A percentile compares a stretch with the other conserved stretches of the same genome.
Evolutionary conservation across 1,140 invertebrate genomes (phyloP).

Genomic region (Drosophila cardini): DNA sequence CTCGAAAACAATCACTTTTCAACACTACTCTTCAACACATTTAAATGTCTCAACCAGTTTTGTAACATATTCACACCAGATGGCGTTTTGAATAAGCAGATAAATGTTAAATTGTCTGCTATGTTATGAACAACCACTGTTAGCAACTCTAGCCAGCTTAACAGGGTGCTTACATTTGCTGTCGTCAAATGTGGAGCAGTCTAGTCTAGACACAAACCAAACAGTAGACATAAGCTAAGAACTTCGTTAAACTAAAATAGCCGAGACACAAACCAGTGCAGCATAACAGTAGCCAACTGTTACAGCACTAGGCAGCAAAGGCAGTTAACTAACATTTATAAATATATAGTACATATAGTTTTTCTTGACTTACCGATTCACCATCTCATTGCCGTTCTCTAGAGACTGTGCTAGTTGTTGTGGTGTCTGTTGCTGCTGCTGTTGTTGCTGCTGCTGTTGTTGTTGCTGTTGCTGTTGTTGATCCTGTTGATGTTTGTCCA

Average conservation of each 20-base stretch:
- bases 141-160: background rate
- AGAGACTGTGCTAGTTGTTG: conserved; percentile 72
- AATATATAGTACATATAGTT: background rate
- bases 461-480: conserved; percentile 48
- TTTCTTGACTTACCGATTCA: conserved; percentile 75
- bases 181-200: background rate
- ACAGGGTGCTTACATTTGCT: background rate
- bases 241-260: conserved; percentile 2
- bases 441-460: conserved; percentile 34
- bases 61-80: background rate
- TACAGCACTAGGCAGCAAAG: background rate
- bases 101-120: background rate
- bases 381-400: conserved; percentile 84
- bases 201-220: conserved; percentile 10
- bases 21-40: background rate
- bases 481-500: conserved; percentile 58
- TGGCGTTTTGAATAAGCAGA: background rate
- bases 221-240: background rate
- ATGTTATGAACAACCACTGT: background rate
- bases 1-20: too few species aligned
- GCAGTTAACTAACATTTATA: background rate
- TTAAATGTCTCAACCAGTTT: background rate
- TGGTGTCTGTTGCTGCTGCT: conserved; percentile 64
- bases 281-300: conserved; percentile 4
- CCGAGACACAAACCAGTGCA: conserved; percentile 7